Evolutionary conservation across 2,888 invertebrate genomes (phyloP).

Genomic region (Chironomus tentans): DNA sequence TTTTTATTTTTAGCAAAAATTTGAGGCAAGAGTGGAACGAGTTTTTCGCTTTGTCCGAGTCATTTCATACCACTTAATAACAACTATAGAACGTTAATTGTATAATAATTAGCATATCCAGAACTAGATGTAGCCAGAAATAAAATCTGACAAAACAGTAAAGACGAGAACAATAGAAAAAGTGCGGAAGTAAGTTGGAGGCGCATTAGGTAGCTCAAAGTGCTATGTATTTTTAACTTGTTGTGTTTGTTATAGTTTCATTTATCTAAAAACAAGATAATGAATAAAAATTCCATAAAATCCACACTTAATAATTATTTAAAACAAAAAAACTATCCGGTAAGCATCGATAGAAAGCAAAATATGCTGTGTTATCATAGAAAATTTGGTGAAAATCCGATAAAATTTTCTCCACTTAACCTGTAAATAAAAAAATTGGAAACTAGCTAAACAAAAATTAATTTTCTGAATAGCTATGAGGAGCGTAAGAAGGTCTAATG

Average conservation of each 20-base stretch:
- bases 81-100: too few species aligned
- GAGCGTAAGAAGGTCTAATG: not conserved
- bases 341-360: constrained; percentile 30
- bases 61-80: too few species aligned
- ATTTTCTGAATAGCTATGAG: not conserved
- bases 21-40: too few species aligned
- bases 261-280: not conserved
- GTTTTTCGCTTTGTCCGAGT: too few species aligned
- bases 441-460: constrained; percentile 20
- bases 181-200: too few species aligned
- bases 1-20: too few species aligned
- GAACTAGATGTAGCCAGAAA: too few species aligned
- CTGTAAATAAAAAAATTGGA: not conserved
- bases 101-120: too few species aligned
- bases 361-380: not conserved
- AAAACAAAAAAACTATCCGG: constrained; percentile 39
- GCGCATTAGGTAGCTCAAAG: too few species aligned
- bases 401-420: constrained; percentile 19
- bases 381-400: not conserved
- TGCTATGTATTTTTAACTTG: too few species aligned
- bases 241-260: not conserved
- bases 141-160: too few species aligned
- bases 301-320: constrained; percentile 31
- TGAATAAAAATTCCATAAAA: constrained; percentile 19
- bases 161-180: too few species aligned